A percentile compares a stretch with the other conserved stretches of the same genome.
These are phyloP conservation scores for Prunella himalayana DNA, from an alignment of 2,113 vertebrate genomes.

Conservation along the genomic window DNA sequence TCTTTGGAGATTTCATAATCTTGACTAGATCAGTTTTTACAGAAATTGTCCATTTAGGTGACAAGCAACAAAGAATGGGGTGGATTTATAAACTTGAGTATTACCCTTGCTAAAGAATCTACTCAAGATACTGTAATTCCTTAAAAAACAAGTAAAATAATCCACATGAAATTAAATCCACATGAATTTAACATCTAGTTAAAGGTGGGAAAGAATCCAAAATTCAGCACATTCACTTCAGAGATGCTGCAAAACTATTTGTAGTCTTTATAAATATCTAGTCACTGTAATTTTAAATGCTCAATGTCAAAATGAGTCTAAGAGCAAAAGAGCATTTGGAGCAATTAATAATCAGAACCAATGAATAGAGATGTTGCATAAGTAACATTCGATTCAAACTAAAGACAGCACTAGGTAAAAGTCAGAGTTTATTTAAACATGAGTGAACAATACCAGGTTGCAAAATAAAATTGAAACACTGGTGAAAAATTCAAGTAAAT, in stretches of 20 bases:
- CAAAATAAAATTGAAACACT: not conserved
- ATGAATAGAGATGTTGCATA: not conserved
- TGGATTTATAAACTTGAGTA: not conserved
- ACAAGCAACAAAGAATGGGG: not conserved
- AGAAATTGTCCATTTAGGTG: not conserved
- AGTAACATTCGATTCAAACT: not conserved
- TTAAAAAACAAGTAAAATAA: not conserved
- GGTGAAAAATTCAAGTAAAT: not conserved
- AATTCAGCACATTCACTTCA: not conserved
- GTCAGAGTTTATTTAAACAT: not conserved
- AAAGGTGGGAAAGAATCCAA: not conserved
- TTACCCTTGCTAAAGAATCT: not conserved
- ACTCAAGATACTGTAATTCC: not conserved
- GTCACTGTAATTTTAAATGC: not conserved
- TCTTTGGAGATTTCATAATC: not conserved
- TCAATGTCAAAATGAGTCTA: not conserved
- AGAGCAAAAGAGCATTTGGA: not conserved
- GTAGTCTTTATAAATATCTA: not conserved
- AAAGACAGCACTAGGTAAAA: not conserved
- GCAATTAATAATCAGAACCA: not conserved
- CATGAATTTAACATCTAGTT: not conserved
- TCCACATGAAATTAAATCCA: not conserved
- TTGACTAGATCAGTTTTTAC: not conserved
- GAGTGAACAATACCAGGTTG: fast-evolving
- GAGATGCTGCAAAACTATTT: not conserved